phyloP scores from a whole-genome alignment of 2,888 invertebrate genomes.

The Rhingia campestris region DNA sequence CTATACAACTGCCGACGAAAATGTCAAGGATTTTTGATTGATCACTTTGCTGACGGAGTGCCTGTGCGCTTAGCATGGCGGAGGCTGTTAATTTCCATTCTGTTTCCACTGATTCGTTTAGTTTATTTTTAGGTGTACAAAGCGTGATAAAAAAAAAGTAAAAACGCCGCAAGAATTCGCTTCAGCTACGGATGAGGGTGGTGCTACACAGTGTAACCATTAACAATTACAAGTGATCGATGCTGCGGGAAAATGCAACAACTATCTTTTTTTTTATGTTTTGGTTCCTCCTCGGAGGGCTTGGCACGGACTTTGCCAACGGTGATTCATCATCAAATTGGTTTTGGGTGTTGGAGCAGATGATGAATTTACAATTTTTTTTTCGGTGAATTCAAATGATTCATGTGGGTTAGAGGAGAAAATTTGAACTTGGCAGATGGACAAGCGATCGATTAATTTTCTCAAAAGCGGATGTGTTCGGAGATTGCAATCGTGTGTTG shows the following conservation, averaged over 20 bases:
- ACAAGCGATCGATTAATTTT: constrained; percentile 69
- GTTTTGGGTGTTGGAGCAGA: constrained; percentile 62
- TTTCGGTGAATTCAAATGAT: constrained; percentile 35
- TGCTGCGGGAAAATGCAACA: constrained; percentile 65
- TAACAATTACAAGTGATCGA: constrained; percentile 73
- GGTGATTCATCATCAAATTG: constrained; percentile 70
- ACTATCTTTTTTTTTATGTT: constrained; percentile 39
- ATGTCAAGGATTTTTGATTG: constrained; percentile 74
- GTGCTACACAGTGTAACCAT: constrained; percentile 39
- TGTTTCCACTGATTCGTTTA: constrained; percentile 20
- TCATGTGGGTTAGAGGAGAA: constrained; percentile 25
- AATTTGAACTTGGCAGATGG: constrained; percentile 59
- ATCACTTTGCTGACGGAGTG: constrained; percentile 66
- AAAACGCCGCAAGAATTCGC: neutral
- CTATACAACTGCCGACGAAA: constrained; percentile 38
- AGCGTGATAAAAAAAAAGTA: neutral
- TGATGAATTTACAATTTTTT: constrained; percentile 59
- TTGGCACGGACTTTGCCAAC: constrained; percentile 34
- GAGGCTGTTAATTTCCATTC: constrained; percentile 53
- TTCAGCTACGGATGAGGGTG: constrained; percentile 22
- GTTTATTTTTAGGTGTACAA: constrained; percentile 27
- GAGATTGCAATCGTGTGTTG: constrained; percentile 50
- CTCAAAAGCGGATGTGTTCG: constrained; percentile 43
- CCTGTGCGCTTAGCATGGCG: constrained; percentile 16
- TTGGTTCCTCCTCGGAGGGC: constrained; percentile 33